Base-by-base conservation (phyloP, 2,797 vertebrate species). In the Lophotriccus pileatus region DNA sequence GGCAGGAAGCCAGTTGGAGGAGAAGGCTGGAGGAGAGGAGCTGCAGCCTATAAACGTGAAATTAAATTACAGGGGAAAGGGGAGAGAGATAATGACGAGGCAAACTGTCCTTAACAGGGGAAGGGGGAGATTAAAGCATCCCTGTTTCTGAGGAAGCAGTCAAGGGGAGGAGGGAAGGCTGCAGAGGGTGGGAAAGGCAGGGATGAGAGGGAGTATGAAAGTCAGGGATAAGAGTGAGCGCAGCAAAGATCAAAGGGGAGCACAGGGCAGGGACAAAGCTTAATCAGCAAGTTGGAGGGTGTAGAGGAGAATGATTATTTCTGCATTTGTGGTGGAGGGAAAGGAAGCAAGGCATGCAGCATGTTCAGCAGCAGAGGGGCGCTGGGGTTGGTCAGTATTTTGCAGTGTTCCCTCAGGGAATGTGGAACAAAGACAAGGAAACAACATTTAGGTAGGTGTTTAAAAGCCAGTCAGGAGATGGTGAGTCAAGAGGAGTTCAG, bases 1-100 rank as follows among this genome's bases (percentile, higher is more conserved):
- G 91, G 58, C 85, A 75, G 85, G 60, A 91, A 84, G 62, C 68
- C 94, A 81, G 24, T n/a, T 85, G 28, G 49, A 94, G 87, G 59
- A 67, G 67, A 73, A 73, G 23, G 56, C 32, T 34, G 59, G 32
- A 75, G 83, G 62, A 84, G 58, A 80, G 58, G 41, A 88, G 68
- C 49, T 94, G 19, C 52, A 89, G 72, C 12, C 44, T 85, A 39
- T 77, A 72, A 84, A 74, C 68, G 79, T 58, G 86, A 46, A 82
- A 67, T 81, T 56, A 77, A 91, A 77, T 95, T 91, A 74, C 34
- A 69, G 12, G 36, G 50, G 74, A 59, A 72, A 58, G 63, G 32
- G 43, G 20, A 75, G 53, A 56, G 46, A 69, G 66, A 36, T 91
- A 74, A 64, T 53, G 49, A 68, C 0, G 34, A 77, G 43, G 44